Base-by-base conservation (phyloP, 2,113 vertebrate genomes). In the Panthera uncia region DNA sequence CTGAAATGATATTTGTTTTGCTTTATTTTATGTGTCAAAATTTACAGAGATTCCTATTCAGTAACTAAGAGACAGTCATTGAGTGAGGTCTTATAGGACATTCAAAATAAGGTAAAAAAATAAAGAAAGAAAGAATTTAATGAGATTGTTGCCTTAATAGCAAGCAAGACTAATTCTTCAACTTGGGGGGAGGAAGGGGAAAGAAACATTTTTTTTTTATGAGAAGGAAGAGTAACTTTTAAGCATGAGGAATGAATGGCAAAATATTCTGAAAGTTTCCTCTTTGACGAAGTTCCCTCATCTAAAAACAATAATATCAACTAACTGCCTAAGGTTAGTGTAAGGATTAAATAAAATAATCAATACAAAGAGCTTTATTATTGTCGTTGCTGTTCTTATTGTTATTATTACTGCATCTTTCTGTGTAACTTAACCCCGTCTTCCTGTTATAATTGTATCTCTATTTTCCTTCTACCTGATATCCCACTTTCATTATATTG, bases 1-100 rank as follows among this genome's bases (percentile, higher is more conserved):
- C 45, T 27, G 8, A 96, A 36, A 61, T n/a, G 6, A 66, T 41
- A 82, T 96, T 76, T 76, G 25, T 78, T 68, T 45, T 52, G 52
- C 50, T 84, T 83, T 73, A n/a, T 86, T 90, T 91, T 65, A 41
- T 93, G 36, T 80, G 11, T 92, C 36, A 73, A 82, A 87, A 86
- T 76, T 1, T 57, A 65, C 33, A 78, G 36, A 41, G 41, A 55
- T 76, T 21, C 29, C 25, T 57, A 29, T 48, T 86, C 29, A 86
- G n/a, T 82, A 76, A 73, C 4, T 57, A 50, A 69, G 48, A 93
- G 50, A 52, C 16, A 68, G 80, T 93, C 33, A 82, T 16, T 81
- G 38, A 76, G 31, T 45, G 76, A 80, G n/a, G 78, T 78, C 66
- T 89, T 31, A 79, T 23, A 90, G 65, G 25, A 33, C 50, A 78